These are phyloP conservation scores for Pimpla rufipes DNA, from an alignment of 2,888 invertebrate species.

Conservation along the genomic window DNA sequence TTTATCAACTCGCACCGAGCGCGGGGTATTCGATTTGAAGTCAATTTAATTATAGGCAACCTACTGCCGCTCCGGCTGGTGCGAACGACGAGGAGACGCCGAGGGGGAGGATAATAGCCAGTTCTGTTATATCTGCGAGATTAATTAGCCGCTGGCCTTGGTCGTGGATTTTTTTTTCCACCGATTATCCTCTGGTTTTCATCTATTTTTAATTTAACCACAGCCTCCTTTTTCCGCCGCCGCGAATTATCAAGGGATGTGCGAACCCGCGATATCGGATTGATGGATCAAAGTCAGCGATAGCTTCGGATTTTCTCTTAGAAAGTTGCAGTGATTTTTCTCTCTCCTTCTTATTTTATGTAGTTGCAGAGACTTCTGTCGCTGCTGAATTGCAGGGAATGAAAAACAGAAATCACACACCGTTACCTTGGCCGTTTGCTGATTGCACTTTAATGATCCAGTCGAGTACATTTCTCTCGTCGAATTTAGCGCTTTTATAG, in stretches of 20 bases:
- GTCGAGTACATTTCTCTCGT: too few relatives aligned
- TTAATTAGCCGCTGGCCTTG: constrained; percentile 12
- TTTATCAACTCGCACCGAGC: constrained; percentile 30
- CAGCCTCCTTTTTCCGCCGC: background rate
- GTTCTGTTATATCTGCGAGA: constrained; percentile 17
- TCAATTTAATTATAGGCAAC: constrained; percentile 52
- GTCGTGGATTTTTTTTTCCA: constrained; percentile 7
- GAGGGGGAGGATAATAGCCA: constrained; percentile 3
- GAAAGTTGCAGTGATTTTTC: background rate
- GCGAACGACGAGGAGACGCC: constrained; percentile 4
- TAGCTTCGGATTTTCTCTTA: background rate
- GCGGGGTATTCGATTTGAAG: constrained; percentile 39
- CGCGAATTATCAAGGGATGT: background rate
- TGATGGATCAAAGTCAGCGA: background rate
- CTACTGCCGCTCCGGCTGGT: constrained; percentile 11
- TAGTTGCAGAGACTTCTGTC: background rate
- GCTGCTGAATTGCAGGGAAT: background rate
- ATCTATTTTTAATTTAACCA: background rate
- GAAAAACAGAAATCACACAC: too few relatives aligned
- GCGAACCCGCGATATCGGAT: background rate
- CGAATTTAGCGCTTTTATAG: too few relatives aligned
- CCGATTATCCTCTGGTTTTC: background rate
- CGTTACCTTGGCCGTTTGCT: too few relatives aligned
- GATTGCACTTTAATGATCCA: too few relatives aligned
- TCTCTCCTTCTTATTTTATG: background rate